Conservation (phyloP, 2,113 vertebrate genomes). For the Indri indri region DNA sequence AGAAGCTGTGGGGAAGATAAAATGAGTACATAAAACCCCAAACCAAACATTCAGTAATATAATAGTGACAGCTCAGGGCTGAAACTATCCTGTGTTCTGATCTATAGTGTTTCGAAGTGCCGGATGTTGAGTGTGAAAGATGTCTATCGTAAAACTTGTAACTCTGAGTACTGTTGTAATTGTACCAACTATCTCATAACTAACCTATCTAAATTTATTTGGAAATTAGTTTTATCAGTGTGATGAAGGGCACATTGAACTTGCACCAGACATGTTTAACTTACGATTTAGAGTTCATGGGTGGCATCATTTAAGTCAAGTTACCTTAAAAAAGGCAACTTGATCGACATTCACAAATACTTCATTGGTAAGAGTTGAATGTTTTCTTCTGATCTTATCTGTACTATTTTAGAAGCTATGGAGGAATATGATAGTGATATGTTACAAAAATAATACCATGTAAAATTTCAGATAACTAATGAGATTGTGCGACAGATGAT, state of each 20-base stretch:
- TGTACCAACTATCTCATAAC: background rate
- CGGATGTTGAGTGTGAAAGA: background rate
- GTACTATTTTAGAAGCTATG: background rate
- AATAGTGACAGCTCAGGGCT: background rate
- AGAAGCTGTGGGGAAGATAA: background rate
- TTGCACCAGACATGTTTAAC: background rate
- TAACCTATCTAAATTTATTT: background rate
- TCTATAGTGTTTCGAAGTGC: background rate
- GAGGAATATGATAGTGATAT: background rate
- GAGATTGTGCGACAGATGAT: slow-evolving; percentile 90
- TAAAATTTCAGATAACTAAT: slow-evolving; percentile 86
- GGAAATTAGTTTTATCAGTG: background rate
- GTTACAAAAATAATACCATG: slow-evolving; percentile 6
- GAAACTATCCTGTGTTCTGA: background rate
- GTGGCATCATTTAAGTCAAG: background rate
- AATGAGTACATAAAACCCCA: background rate
- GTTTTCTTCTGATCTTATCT: background rate
- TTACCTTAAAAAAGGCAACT: background rate
- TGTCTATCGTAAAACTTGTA: background rate
- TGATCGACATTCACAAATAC: background rate
- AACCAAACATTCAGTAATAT: background rate
- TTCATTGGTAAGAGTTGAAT: background rate
- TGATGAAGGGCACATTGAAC: background rate
- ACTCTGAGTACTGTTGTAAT: background rate
- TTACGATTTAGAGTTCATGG: background rate